phyloP scores from a whole-genome alignment of 37 sponge, comb jelly and placozoan genomes.

The Halisarca cf. caerulea region DNA sequence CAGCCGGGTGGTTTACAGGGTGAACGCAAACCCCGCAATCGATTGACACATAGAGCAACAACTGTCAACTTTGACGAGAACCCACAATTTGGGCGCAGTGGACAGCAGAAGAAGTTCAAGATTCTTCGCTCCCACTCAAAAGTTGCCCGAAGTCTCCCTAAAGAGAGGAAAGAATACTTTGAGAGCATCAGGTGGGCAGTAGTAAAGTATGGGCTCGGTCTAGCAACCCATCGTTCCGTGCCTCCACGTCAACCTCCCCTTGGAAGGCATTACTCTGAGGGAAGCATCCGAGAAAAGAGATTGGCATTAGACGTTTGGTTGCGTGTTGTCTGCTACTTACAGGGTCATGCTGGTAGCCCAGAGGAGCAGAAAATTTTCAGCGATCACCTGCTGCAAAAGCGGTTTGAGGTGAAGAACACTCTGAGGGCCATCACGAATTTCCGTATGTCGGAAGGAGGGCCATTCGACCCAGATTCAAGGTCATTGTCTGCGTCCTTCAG shows the following conservation, averaged over 20 bases:
- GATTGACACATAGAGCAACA: too few species aligned
- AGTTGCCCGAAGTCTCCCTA: not conserved
- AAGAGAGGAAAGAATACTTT: slow-evolving; percentile 1
- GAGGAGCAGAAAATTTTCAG: not conserved
- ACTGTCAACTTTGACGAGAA: too few species aligned
- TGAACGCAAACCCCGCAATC: too few species aligned
- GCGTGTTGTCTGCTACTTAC: not conserved
- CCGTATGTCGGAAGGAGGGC: not conserved
- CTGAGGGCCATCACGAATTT: not conserved
- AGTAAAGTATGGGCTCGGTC: not conserved
- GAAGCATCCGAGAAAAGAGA: not conserved
- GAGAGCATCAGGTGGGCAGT: not conserved
- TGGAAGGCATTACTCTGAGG: not conserved
- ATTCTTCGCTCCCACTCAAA: not conserved
- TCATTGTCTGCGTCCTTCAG: not conserved
- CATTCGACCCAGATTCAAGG: not conserved
- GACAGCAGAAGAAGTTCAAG: not conserved
- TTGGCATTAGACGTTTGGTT: not conserved
- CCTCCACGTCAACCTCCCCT: not conserved
- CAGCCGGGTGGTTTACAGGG: too few species aligned
- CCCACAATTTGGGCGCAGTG: too few species aligned
- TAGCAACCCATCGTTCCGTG: not conserved
- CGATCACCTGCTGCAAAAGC: not conserved
- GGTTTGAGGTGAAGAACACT: not conserved
- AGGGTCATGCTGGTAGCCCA: not conserved